phyloP scores from a whole-genome alignment of 2,888 invertebrate species.

The Xiphydria camelus region DNA sequence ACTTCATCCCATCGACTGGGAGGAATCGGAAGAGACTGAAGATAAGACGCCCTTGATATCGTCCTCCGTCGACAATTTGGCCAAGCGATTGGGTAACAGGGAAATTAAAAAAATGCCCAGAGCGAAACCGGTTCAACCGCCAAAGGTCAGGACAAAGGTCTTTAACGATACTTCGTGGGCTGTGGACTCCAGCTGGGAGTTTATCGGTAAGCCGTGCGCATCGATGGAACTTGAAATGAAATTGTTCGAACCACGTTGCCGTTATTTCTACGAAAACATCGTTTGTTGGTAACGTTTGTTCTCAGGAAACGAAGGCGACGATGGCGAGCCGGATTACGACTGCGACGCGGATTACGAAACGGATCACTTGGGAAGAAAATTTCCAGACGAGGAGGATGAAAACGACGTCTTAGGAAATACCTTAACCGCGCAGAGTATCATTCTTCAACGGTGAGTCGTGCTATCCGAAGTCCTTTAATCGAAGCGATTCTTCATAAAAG shows the following conservation, averaged over 20 bases:
- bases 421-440: slow-evolving; percentile 77
- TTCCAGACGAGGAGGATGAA: slow-evolving; percentile 55
- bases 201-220: slow-evolving; percentile 77
- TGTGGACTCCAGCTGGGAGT: slow-evolving; percentile 89
- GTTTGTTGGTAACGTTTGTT: not conserved
- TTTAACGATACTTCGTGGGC: slow-evolving; percentile 70
- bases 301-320: slow-evolving; percentile 62
- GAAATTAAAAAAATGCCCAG: slow-evolving; percentile 61
- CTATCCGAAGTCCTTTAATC: too few species aligned
- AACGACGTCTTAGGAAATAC: slow-evolving; percentile 62
- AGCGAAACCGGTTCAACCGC: slow-evolving; percentile 74
- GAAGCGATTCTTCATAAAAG: too few species aligned
- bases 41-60: slow-evolving; percentile 60
- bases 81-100: slow-evolving; percentile 47
- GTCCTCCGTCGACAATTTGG: slow-evolving; percentile 72
- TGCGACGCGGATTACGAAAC: slow-evolving; percentile 61
- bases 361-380: slow-evolving; percentile 54
- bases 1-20: slow-evolving; percentile 54
- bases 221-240: too few species aligned
- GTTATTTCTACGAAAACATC: too few species aligned
- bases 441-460: slow-evolving; percentile 68
- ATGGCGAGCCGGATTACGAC: slow-evolving; percentile 61
- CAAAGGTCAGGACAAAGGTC: slow-evolving; percentile 61
- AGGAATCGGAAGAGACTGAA: slow-evolving; percentile 49
- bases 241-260: slow-evolving; percentile 10